Percentiles rank a stretch among this genome's conserved stretches.
phyloP scores from a whole-genome alignment of 2,797 vertebrate species.

The Sciurus carolinensis region DNA sequence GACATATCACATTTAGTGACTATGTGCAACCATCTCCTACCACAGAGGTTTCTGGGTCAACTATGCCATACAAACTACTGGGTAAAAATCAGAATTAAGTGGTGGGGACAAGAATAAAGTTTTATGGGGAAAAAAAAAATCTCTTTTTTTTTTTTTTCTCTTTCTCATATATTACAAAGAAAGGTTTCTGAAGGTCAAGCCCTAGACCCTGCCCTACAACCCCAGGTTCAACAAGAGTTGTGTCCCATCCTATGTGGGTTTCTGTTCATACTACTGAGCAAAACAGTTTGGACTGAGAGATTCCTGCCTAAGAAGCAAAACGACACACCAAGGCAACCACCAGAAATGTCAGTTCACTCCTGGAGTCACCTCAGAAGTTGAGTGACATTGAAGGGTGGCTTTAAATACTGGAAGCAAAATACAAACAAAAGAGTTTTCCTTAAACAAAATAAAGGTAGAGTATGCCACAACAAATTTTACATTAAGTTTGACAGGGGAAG shows the following conservation, averaged over 20 bases:
- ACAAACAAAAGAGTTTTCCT: conserved; percentile 25
- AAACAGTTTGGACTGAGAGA: neutral
- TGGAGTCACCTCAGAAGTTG: neutral
- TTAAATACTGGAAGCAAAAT: conserved; percentile 41
- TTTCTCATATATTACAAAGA: conserved; percentile 4
- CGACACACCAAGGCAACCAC: neutral
- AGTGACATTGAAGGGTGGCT: neutral
- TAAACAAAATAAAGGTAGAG: neutral
- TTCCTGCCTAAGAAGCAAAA: neutral
- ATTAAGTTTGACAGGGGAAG: conserved; percentile 19
- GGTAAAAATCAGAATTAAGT: conserved; percentile 16
- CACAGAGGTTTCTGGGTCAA: conserved; percentile 34
- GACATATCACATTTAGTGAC: neutral
- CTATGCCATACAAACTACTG: neutral
- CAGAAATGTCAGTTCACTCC: neutral
- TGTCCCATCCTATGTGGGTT: neutral
- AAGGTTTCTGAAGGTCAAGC: neutral
- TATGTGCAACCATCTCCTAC: neutral
- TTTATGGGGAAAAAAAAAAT: neutral
- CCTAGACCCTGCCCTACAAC: neutral
- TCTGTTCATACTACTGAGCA: neutral
- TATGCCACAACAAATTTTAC: neutral
- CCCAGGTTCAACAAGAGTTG: neutral
- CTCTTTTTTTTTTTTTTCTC: no score
- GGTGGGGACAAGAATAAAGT: neutral